Percentiles rank a stretch among this genome's conserved stretches.
Conservation (phyloP, 1,140 invertebrate genomes). For the Lutraria rhynchaena region DNA sequence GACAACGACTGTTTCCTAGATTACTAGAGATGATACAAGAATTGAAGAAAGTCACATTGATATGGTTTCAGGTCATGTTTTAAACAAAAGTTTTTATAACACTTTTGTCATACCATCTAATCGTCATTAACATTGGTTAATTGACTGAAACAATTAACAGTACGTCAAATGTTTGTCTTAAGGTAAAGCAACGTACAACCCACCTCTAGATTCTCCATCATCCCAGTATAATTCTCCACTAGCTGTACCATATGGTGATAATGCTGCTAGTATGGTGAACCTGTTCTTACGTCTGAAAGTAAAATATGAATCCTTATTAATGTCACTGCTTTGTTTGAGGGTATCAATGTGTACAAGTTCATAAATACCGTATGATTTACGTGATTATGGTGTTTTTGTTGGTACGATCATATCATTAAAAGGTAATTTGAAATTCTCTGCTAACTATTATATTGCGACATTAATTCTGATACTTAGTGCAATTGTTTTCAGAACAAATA, state of each 20-base stretch:
- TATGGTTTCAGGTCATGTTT: neutral
- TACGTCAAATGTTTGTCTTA: neutral
- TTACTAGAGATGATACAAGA: neutral
- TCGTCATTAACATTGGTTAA: neutral
- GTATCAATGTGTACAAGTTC: too few species aligned
- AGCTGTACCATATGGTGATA: slow-evolving; percentile 69
- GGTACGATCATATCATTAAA: too few species aligned
- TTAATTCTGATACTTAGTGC: too few species aligned
- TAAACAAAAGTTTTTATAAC: neutral
- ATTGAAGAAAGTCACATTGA: neutral
- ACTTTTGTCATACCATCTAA: neutral
- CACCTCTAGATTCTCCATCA: slow-evolving; percentile 78
- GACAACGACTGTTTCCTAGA: neutral
- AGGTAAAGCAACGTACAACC: too few species aligned
- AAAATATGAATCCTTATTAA: too few species aligned
- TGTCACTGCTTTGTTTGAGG: too few species aligned
- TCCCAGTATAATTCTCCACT: slow-evolving; percentile 79
- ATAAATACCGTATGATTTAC: too few species aligned
- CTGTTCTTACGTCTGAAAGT: slow-evolving; percentile 75
- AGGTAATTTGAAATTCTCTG: too few species aligned
- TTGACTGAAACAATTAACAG: neutral
- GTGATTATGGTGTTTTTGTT: too few species aligned
- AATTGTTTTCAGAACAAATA: too few species aligned
- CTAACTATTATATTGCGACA: too few species aligned
- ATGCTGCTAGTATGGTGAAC: slow-evolving; percentile 76